Conservation (phyloP, 2,113 vertebrate species). For the Zosterops japonicus region DNA sequence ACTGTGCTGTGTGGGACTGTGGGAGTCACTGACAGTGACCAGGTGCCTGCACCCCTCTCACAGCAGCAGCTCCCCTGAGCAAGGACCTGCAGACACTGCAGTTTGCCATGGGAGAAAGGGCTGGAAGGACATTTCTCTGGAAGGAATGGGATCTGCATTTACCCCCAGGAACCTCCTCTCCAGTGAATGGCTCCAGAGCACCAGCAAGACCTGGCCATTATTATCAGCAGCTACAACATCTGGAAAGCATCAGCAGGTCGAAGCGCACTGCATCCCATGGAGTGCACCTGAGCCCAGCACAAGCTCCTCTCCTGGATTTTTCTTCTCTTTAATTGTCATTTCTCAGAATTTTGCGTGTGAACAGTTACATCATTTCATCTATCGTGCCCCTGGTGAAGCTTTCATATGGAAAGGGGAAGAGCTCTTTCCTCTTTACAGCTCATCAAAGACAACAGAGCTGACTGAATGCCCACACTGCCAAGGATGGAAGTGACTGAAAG, state of each 20-base stretch:
- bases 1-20: not conserved
- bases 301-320: not conserved
- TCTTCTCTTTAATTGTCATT: not conserved
- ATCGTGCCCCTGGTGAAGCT: not conserved
- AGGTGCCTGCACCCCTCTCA: not conserved
- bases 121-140: not conserved
- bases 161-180: not conserved
- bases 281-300: not conserved
- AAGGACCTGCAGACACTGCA: not conserved
- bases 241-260: not conserved
- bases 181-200: not conserved
- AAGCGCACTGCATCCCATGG: not conserved
- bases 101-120: not conserved
- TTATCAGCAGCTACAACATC: not conserved
- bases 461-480: not conserved
- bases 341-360: not conserved
- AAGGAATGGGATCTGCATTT: not conserved
- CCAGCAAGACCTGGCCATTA: not conserved
- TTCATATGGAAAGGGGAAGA: not conserved
- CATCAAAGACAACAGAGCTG: not conserved
- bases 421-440: not conserved
- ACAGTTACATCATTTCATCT: not conserved
- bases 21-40: not conserved
- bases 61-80: not conserved
- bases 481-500: not conserved